Evolutionary conservation across 2,888 invertebrate species (phyloP).

Genomic region (Drosophila diplacantha): DNA sequence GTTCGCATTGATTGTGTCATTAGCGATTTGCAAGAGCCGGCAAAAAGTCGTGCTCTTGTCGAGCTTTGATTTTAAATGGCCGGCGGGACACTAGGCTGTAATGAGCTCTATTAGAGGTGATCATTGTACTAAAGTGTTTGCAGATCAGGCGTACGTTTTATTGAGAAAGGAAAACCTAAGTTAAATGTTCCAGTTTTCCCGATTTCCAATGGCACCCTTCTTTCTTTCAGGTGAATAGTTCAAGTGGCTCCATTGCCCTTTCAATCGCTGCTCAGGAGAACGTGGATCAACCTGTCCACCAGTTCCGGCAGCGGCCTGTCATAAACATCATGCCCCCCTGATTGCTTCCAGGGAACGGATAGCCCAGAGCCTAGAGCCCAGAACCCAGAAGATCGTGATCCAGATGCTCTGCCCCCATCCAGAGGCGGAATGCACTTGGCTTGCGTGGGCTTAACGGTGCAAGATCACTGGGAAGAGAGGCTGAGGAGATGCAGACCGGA

Average conservation of each 20-base stretch:
- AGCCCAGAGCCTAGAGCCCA: not conserved
- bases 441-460: slow-evolving; percentile 36
- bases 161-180: not conserved
- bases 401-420: slow-evolving; percentile 3
- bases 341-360: slow-evolving; percentile 17
- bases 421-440: slow-evolving; percentile 15
- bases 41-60: slow-evolving; percentile 52
- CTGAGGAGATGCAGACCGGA: slow-evolving; percentile 13
- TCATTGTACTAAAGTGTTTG: slow-evolving; percentile 11
- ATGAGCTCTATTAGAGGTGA: slow-evolving; percentile 18
- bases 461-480: slow-evolving; percentile 7
- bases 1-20: slow-evolving; percentile 38
- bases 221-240: slow-evolving; percentile 19
- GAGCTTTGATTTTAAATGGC: slow-evolving; percentile 18
- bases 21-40: slow-evolving; percentile 24
- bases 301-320: slow-evolving; percentile 34
- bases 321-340: slow-evolving; percentile 27
- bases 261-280: not conserved
- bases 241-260: slow-evolving; percentile 11
- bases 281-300: slow-evolving; percentile 32
- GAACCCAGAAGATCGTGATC: slow-evolving; percentile 54
- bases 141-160: not conserved
- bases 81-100: slow-evolving; percentile 8
- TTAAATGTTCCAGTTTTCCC: too few relatives aligned
- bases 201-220: not conserved